Conservation (phyloP, 2,888 invertebrate species). For the Protodeltote pygarga region DNA sequence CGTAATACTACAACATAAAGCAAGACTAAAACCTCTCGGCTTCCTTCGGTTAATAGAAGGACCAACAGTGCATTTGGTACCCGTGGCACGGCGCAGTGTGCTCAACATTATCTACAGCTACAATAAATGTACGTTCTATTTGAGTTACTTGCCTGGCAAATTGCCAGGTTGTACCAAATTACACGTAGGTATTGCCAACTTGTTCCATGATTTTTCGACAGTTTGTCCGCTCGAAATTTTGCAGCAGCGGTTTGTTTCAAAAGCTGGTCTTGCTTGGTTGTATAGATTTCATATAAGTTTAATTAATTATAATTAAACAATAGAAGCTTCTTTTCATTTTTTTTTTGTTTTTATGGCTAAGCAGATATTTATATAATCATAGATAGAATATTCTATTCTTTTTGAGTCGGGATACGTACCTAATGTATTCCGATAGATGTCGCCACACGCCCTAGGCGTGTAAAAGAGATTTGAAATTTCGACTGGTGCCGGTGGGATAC, state of each 20-base stretch:
- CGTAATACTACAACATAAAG: background rate
- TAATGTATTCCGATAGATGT: too few relatives aligned
- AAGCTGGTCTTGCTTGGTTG: background rate
- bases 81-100: constrained; percentile 22
- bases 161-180: constrained; percentile 50
- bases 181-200: constrained; percentile 39
- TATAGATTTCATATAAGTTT: background rate
- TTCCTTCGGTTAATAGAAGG: constrained; percentile 28
- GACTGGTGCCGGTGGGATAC: too few relatives aligned
- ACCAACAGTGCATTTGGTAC: constrained; percentile 9
- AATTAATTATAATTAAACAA: background rate
- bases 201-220: constrained; percentile 28
- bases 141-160: constrained; percentile 53
- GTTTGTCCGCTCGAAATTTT: constrained; percentile 10
- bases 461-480: too few relatives aligned
- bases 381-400: too few relatives aligned
- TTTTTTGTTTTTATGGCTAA: too few relatives aligned
- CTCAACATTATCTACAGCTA: constrained; percentile 41
- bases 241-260: background rate
- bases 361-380: too few relatives aligned
- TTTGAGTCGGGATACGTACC: too few relatives aligned
- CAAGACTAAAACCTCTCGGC: constrained; percentile 3
- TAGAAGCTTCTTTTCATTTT: background rate
- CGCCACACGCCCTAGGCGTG: too few relatives aligned
- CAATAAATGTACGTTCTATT: constrained; percentile 57